Evolutionary conservation across 2,888 invertebrate genomes (phyloP), one percentile per base, ranked within the genome.

Genomic region (Epiblema foenella): DNA sequence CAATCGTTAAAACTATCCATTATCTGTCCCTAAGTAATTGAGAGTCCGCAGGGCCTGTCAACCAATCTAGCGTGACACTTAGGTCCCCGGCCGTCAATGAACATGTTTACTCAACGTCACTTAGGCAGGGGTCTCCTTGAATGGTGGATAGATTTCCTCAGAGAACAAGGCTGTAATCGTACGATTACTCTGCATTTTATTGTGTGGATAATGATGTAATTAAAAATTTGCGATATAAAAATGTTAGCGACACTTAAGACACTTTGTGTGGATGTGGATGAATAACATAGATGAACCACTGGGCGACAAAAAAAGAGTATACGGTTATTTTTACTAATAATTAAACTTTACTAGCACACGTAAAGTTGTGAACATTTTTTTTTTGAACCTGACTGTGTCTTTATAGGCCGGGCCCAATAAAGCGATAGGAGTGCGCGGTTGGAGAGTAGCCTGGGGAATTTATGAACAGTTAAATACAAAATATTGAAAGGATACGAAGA

Each of bases 11-110:
- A 71, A 71, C 67, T 71, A 67, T 62, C 66, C 62, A 46, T 71
- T 71, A 71, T 71, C 71, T 71, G 20, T 62, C 70, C 71, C 70
- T 67, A 67, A 67, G 67, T 67, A 71, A 71, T 70, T 59, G 39
- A 54, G 69, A 58, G 39, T 70, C 69, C 59, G 42, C 29, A 29
- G 71, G 67, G 71, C 56, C 37, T 67, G 62, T 60, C 71, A 56
- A 60, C 70, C 71, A 62, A 71, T 66, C 24, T 71, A 71, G 11
- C 49, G 18, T 39, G 60, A 33, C 62, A 24, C 71, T 57, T 59
- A 33, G 70, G 49, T 66, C 70, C 70, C 70, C 11, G 11, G 60
- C 29, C 59, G 59, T 59, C 24, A 54, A 46, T 60, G 33, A 59
- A 33, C n/a, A 12, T 54, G 65, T 54, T 60, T 70, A 60, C 17